phyloP scores from a whole-genome alignment of 2,113 vertebrate genomes.

The Grallaria varia region DNA sequence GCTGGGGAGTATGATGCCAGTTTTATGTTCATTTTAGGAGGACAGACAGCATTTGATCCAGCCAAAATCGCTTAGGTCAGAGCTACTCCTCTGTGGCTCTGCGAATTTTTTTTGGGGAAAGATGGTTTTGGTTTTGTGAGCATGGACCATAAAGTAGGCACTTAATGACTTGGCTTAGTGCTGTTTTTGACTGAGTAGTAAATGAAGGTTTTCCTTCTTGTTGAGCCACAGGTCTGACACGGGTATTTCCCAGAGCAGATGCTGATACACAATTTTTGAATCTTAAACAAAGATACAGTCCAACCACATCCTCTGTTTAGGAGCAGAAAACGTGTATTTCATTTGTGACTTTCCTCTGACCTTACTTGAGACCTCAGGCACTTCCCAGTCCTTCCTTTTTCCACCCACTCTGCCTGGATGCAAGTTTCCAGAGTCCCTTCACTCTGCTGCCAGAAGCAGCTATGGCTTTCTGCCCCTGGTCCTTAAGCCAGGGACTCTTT shows the following conservation, averaged over 20 bases:
- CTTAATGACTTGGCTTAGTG: not conserved
- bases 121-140: not conserved
- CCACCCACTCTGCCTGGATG: not conserved
- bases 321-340: too few relatives aligned
- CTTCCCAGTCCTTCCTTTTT: not conserved
- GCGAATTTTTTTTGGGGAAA: rapidly evolving
- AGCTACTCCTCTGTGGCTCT: not conserved
- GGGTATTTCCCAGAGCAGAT: not conserved
- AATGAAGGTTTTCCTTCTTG: not conserved
- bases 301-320: too few relatives aligned
- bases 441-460: not conserved
- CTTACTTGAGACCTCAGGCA: not conserved
- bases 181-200: not conserved
- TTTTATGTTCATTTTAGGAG: not conserved
- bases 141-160: not conserved
- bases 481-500: not conserved
- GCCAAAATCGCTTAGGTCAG: not conserved
- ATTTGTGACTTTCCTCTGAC: not conserved
- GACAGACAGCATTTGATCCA: not conserved
- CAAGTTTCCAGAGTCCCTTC: not conserved
- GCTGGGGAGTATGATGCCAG: rapidly evolving
- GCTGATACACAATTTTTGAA: too few relatives aligned
- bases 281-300: too few relatives aligned
- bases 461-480: not conserved
- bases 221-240: not conserved